Base-by-base conservation (phyloP, 2,797 vertebrate species). In the Potorous gilbertii region DNA sequence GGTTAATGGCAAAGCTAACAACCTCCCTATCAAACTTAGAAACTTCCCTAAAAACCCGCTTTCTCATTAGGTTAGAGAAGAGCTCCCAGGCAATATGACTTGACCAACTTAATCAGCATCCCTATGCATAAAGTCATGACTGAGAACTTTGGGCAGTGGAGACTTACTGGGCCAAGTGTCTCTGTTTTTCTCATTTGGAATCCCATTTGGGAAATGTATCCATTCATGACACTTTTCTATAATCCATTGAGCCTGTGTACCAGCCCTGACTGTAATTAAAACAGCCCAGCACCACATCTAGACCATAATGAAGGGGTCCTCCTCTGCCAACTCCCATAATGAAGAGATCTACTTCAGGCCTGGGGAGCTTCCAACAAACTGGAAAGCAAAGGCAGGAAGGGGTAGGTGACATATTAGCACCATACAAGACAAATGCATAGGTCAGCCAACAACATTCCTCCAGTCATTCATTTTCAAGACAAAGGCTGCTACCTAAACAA, bases 401-500 rank as follows among this genome's bases (percentile, higher is more conserved):
- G 14, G 11, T 28, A 28, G 57, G 54, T 40, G 21, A 90, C 55
- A 92, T 54, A 55, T 56, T 27, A 89, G 16, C 52, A 54, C 5
- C 0, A 27, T 16, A 46, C 55, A 29, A 40, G 62, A 55, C 9
- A 94, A 34, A 81, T 13, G 5, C 6, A 46, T 54, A 1, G 24
- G 46, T 52, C 55, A 54, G 94, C 94, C 57, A 54, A 66, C 14
- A 94, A 18, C 94, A 90, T 62, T 57, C 21, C 18, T 87, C 21
- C 21, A 87, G 1, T 40, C 74, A 50, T 87, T 87, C 40, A 50
- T 24, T 46, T 46, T 46, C 40, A 92, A 54, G 54, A 93, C 14
- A 6, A 52, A 5, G 50, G 46, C 54, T 81, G 56, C 92, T 59
- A 96, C 91, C 50, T 94, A 93, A 34, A 95, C 90, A 81, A 81